phyloP scores from a whole-genome alignment of 1,140 invertebrate genomes.

The Nylanderia fulva region DNA sequence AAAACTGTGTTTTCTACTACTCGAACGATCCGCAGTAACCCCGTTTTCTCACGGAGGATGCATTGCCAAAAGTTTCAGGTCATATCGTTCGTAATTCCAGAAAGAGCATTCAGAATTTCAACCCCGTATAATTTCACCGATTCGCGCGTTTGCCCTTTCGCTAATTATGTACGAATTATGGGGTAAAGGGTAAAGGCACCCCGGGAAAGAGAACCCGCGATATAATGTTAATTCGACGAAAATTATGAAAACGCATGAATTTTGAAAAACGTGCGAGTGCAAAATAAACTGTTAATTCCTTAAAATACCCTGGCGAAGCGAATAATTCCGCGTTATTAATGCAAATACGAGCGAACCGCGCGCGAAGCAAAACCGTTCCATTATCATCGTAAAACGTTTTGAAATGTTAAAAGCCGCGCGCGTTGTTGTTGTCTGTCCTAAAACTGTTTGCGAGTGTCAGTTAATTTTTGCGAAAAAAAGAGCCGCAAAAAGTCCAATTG shows the following conservation, averaged over 20 bases:
- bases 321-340: constrained; percentile 58
- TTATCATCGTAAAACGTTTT: constrained; percentile 50
- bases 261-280: constrained; percentile 37
- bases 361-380: constrained; percentile 42
- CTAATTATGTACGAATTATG: constrained; percentile 13
- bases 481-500: constrained; percentile 13
- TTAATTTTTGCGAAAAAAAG: constrained; percentile 28
- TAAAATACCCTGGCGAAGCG: constrained; percentile 41
- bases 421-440: neutral
- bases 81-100: neutral
- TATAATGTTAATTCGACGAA: constrained; percentile 9
- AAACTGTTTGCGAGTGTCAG: constrained; percentile 39
- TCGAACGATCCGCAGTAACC: neutral
- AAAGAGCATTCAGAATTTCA: neutral
- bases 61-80: neutral
- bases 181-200: too few species aligned
- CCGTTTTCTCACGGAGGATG: neutral
- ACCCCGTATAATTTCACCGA: neutral
- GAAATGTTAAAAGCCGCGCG: constrained; percentile 40
- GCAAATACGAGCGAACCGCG: constrained; percentile 36
- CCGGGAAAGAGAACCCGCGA: neutral
- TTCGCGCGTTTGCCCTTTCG: too few species aligned
- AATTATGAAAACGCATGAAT: constrained; percentile 32
- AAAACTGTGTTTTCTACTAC: neutral
- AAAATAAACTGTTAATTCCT: constrained; percentile 61